Percentiles rank a stretch among this genome's conserved stretches.
Conservation (phyloP, 2,888 invertebrate genomes). For the Monochamus alternatus region DNA sequence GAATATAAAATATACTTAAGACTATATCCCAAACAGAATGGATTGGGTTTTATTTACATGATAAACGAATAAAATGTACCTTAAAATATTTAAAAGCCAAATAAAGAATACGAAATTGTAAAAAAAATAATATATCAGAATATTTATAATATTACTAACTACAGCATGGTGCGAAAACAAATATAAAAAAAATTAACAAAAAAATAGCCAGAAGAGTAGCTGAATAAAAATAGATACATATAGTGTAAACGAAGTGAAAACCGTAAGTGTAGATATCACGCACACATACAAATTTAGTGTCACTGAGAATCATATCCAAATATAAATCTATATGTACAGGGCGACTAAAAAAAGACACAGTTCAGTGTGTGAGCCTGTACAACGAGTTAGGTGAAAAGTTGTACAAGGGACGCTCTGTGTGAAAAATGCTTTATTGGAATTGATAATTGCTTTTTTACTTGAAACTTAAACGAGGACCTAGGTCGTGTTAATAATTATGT, state of each 20-base stretch:
- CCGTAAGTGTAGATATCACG: constrained; percentile 65
- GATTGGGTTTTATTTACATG: constrained; percentile 52
- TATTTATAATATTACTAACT: constrained; percentile 51
- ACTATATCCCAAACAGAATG: constrained; percentile 61
- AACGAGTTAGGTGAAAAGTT: constrained; percentile 37
- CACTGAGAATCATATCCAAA: constrained; percentile 66
- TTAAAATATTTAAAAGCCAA: constrained; percentile 53
- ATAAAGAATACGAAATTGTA: constrained; percentile 55
- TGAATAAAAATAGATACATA: constrained; percentile 46
- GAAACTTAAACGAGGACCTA: constrained; percentile 60
- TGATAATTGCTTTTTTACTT: constrained; percentile 72
- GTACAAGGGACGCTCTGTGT: constrained; percentile 60
- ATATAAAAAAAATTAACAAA: constrained; percentile 42
- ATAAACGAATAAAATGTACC: constrained; percentile 52
- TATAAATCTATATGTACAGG: constrained; percentile 59
- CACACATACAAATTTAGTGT: constrained; percentile 66
- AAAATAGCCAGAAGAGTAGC: constrained; percentile 47
- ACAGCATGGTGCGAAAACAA: constrained; percentile 45
- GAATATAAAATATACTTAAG: constrained; percentile 64
- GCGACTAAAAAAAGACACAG: constrained; percentile 48
- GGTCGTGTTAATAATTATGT: constrained; percentile 64
- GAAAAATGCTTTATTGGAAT: constrained; percentile 71
- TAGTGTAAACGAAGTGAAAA: constrained; percentile 59
- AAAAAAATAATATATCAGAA: constrained; percentile 55
- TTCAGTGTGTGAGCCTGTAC: constrained; percentile 33